Evolutionary conservation across 1,140 invertebrate species (phyloP).

Genomic region (Saccostrea cuccullata): DNA sequence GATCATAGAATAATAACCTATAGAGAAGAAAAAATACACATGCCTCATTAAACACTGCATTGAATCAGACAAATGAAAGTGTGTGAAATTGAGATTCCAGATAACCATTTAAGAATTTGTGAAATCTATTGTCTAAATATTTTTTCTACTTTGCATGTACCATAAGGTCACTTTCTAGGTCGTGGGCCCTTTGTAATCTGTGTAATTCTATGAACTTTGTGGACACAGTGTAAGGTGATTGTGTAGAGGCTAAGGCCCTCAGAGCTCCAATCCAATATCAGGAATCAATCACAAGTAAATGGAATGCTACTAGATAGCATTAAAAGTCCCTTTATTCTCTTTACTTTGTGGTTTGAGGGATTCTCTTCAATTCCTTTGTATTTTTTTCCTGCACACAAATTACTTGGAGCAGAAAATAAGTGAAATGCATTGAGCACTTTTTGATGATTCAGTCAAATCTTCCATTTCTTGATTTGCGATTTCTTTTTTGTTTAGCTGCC

Average conservation of each 20-base stretch:
- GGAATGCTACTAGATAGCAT: too few relatives aligned
- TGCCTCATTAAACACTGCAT: too few relatives aligned
- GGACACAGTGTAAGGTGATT: background rate
- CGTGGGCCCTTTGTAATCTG: background rate
- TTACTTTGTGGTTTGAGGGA: background rate
- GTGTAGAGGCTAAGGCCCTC: background rate
- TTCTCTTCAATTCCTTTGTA: background rate
- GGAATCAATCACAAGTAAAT: background rate
- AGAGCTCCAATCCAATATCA: background rate
- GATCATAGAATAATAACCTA: too few relatives aligned
- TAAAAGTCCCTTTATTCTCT: background rate
- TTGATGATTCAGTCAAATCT: background rate
- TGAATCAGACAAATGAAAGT: too few relatives aligned
- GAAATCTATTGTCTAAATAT: background rate
- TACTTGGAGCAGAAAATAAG: background rate
- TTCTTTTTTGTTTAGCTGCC: background rate
- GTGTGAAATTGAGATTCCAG: too few relatives aligned
- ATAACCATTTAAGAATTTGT: too few relatives aligned
- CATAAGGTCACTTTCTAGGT: background rate
- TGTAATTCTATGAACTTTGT: background rate
- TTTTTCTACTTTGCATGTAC: background rate
- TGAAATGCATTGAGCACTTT: background rate
- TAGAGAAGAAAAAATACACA: too few relatives aligned
- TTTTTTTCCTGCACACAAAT: background rate
- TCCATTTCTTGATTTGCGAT: slow-evolving; percentile 7